These are phyloP conservation scores for Asbolus verrucosus DNA, from an alignment of 1,140 invertebrate genomes.

Conservation along the genomic window DNA sequence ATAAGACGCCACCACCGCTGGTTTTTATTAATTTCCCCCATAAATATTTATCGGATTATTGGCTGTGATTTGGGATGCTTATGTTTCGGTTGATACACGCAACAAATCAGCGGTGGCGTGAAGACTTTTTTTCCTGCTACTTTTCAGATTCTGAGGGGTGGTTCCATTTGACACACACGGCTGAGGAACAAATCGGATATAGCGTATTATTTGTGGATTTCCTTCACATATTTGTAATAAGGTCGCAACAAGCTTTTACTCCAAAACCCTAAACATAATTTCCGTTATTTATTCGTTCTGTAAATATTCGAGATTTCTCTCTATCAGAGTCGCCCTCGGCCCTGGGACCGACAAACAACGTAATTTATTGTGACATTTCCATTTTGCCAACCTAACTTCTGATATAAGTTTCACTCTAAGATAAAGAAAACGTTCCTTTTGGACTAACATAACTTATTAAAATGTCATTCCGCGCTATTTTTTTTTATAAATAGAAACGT, in stretches of 20 bases:
- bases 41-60: constrained; percentile 5
- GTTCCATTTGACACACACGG: background rate
- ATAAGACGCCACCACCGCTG: background rate
- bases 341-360: constrained; percentile 48
- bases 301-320: constrained; percentile 26
- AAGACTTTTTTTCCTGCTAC: too few relatives aligned
- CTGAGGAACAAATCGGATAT: constrained; percentile 11
- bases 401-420: constrained; percentile 47
- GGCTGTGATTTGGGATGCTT: background rate
- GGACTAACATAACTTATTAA: constrained; percentile 22
- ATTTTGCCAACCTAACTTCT: constrained; percentile 53
- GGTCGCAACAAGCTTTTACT: background rate
- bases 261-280: constrained; percentile 14
- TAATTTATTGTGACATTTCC: constrained; percentile 54
- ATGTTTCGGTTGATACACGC: background rate
- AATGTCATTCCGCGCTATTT: constrained; percentile 23
- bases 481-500: constrained; percentile 17
- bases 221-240: background rate
- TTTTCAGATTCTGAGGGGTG: too few relatives aligned
- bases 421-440: constrained; percentile 42
- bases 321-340: constrained; percentile 20
- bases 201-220: background rate
- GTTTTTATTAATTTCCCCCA: constrained; percentile 1
- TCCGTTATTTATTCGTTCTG: constrained; percentile 22
- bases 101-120: background rate